Evolutionary conservation across 2,113 vertebrate species (phyloP).

Genomic region (Casuarius casuarius): DNA sequence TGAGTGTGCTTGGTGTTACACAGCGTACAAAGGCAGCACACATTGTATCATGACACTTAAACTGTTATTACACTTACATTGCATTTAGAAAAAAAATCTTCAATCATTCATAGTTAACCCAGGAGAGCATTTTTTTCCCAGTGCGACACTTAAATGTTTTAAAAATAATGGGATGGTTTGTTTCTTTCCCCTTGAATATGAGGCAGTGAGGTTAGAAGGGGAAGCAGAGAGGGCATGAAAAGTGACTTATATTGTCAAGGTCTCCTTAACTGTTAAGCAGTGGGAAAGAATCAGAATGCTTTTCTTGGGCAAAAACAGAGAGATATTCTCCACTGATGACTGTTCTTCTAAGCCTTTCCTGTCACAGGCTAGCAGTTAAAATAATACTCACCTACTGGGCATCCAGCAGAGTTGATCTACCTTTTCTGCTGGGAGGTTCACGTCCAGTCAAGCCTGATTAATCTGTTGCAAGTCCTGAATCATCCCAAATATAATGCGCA

Average conservation of each 20-base stretch:
- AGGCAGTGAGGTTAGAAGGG: slow-evolving; percentile 40
- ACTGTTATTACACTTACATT: slow-evolving; percentile 61
- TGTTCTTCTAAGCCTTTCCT: slow-evolving; percentile 82
- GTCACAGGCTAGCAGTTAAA: slow-evolving; percentile 80
- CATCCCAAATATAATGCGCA: slow-evolving; percentile 71
- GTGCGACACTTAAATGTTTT: slow-evolving; percentile 60
- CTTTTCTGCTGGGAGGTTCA: slow-evolving; percentile 80
- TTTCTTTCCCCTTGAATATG: slow-evolving; percentile 55
- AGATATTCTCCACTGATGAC: slow-evolving; percentile 72
- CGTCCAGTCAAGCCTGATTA: slow-evolving; percentile 82
- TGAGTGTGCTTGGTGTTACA: slow-evolving; percentile 65
- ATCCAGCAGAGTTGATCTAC: slow-evolving; percentile 81
- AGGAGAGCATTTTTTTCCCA: slow-evolving; percentile 47
- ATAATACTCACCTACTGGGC: slow-evolving; percentile 84
- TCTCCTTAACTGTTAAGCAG: slow-evolving; percentile 69
- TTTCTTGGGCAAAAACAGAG: slow-evolving; percentile 54
- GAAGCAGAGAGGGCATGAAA: slow-evolving; percentile 33
- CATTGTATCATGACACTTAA: slow-evolving; percentile 44
- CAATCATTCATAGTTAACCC: slow-evolving; percentile 67
- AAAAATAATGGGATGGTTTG: slow-evolving; percentile 61
- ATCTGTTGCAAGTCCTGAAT: slow-evolving; percentile 74
- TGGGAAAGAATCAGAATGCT: slow-evolving; percentile 71
- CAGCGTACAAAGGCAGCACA: slow-evolving; percentile 67
- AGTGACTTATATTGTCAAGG: slow-evolving; percentile 67
- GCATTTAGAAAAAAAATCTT: slow-evolving; percentile 58